These are phyloP conservation scores for Artibeus lituratus DNA, from an alignment of 2,797 vertebrate genomes.

Conservation along the genomic window DNA sequence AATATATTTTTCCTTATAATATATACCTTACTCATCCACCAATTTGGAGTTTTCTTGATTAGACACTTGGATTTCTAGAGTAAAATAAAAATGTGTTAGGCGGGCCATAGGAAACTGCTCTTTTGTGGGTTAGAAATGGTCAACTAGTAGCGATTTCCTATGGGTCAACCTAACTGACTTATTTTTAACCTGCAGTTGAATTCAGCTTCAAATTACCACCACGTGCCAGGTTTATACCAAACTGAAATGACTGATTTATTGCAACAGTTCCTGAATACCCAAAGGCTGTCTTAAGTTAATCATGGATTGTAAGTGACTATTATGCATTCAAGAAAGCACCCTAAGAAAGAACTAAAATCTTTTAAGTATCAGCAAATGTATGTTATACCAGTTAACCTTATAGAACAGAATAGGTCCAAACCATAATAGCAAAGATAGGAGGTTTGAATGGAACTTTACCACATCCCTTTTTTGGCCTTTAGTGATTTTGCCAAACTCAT, in stretches of 20 bases:
- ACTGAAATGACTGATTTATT: not conserved
- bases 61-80: not conserved
- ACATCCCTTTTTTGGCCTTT: not conserved
- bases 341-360: not conserved
- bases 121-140: not conserved
- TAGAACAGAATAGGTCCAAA: not conserved
- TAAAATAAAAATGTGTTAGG: not conserved
- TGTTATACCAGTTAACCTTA: not conserved
- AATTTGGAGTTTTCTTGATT: not conserved
- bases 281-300: not conserved
- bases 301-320: not conserved
- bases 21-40: not conserved
- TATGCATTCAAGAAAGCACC: not conserved
- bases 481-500: not conserved
- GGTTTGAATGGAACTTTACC: not conserved
- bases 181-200: not conserved
- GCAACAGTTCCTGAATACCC: not conserved
- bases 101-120: not conserved
- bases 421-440: not conserved
- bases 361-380: not conserved
- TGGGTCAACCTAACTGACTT: not conserved
- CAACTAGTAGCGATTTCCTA: not conserved
- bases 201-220: slow-evolving; percentile 3
- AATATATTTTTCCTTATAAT: not conserved
- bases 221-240: not conserved